A percentile compares a stretch with the other conserved stretches of the same genome.
phyloP scores from a whole-genome alignment of 1,140 invertebrate species.

The Hyposmocoma kahamanoa region DNA sequence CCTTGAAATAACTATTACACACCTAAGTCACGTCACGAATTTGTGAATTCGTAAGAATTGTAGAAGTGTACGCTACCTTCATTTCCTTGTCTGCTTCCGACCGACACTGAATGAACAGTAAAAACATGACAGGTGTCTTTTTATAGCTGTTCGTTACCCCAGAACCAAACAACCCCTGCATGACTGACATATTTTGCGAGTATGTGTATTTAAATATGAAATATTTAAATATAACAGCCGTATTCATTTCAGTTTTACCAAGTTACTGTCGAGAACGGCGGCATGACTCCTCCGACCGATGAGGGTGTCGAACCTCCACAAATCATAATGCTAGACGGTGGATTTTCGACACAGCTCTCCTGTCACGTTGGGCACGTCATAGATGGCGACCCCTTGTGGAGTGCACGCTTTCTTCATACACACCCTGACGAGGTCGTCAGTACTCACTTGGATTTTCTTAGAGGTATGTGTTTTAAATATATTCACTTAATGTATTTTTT shows the following conservation, averaged over 20 bases:
- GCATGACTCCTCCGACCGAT: constrained; percentile 52
- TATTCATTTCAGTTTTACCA: not conserved
- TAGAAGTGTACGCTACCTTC: too few relatives aligned
- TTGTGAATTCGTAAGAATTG: too few relatives aligned
- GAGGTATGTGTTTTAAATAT: too few relatives aligned
- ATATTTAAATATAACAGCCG: too few relatives aligned
- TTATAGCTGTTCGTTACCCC: not conserved
- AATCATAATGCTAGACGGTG: constrained; percentile 82
- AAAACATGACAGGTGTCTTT: not conserved
- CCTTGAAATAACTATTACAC: too few relatives aligned
- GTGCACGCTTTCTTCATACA: constrained; percentile 81
- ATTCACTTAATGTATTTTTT: too few relatives aligned
- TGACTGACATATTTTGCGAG: too few relatives aligned
- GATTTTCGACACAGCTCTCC: constrained; percentile 84
- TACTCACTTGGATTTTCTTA: constrained; percentile 86
- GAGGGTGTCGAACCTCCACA: constrained; percentile 42
- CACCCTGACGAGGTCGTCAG: constrained; percentile 82
- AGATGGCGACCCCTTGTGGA: constrained; percentile 88
- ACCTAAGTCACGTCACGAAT: too few relatives aligned
- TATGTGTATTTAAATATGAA: too few relatives aligned
- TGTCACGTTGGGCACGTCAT: constrained; percentile 80
- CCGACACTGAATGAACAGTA: not conserved
- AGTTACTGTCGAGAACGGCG: not conserved
- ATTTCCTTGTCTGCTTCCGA: not conserved
- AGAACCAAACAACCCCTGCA: too few relatives aligned